Evolutionary conservation across 2,888 invertebrate species (phyloP), one percentile per base, ranked within the genome.

Genomic region (Ennomos quercinarius): DNA sequence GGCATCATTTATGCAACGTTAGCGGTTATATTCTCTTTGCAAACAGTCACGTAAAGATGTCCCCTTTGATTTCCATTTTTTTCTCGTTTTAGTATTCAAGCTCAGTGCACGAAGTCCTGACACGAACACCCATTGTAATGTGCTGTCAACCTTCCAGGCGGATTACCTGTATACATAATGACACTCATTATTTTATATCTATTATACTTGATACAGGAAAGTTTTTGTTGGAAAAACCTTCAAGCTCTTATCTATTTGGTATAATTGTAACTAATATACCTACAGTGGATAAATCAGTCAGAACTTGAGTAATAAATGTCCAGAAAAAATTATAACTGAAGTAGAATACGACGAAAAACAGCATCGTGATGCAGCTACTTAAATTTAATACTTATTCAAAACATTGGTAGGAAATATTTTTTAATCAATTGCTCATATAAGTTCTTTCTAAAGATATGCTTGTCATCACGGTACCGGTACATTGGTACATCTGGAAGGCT

Each of bases 141-240:
- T n/a, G 35, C 51, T 66, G 68, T 65, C 80, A 78, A 79, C 80
- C 77, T 78, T 79, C 75, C 62, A 57, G 45, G 61, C 61, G 72
- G 74, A 78, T 78, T 73, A 78, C 60, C 57, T 62, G 53, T 79
- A 17, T 27, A 27, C 27, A 6, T 27, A 78, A 79, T 78, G 63
- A 70, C 67, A 40, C 69, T 59, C 67, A 76, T 74, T 76, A 72
- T 70, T 68, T 72, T 58, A 58, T 40, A 17, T 58, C 57, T 54
- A 67, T 62, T 64, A 67, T 45, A 64, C 63, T 47, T 52, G 61
- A 78, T 78, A 61, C 78, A 87, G 86, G 86, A 87, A 81, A 78
- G 69, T 86, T 86, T 86, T 88, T 88, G 71, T 74, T 69, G 45
- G 39, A 46, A 70, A 77, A 84, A 78, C 85, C 83, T 87, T 84